Evolutionary conservation across 1,140 invertebrate species (phyloP).

Genomic region (Leucophenga varia): DNA sequence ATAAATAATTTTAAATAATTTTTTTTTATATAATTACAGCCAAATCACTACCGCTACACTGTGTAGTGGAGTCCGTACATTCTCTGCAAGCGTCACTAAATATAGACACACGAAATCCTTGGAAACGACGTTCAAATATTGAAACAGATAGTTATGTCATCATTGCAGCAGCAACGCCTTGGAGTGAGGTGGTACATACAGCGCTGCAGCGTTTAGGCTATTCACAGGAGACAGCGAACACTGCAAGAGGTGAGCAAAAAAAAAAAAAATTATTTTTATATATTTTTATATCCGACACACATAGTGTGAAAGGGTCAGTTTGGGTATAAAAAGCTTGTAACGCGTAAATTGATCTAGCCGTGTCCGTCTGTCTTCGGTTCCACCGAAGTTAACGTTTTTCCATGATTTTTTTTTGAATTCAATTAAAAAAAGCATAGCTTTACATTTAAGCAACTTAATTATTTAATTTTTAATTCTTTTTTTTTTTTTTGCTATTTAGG

Average conservation of each 20-base stretch:
- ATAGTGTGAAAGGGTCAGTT: too few relatives aligned
- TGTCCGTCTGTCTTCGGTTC: too few relatives aligned
- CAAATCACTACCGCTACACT: constrained; percentile 90
- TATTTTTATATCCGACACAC: too few relatives aligned
- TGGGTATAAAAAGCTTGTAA: too few relatives aligned
- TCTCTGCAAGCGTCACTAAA: constrained; percentile 59
- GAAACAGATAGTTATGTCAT: constrained; percentile 93
- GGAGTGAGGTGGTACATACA: constrained; percentile 78
- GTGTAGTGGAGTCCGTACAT: constrained; percentile 80
- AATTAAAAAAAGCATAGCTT: too few relatives aligned
- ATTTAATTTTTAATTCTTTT: not conserved
- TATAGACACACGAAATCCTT: constrained; percentile 58
- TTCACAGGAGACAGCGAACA: constrained; percentile 70
- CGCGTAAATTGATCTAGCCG: too few relatives aligned
- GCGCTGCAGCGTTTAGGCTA: constrained; percentile 79
- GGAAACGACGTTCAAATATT: constrained; percentile 69
- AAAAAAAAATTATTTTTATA: not conserved
- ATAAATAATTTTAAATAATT: constrained; percentile 15
- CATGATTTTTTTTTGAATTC: not conserved
- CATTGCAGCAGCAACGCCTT: constrained; percentile 83
- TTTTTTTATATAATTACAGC: constrained; percentile 60
- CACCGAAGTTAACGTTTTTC: too few relatives aligned
- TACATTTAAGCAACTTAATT: too few relatives aligned
- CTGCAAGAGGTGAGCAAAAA: constrained; percentile 71
- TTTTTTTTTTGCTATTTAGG: constrained; percentile 59